Evolutionary conservation across 1,140 invertebrate genomes (phyloP).

Genomic region (Philotrypesis tridentata): DNA sequence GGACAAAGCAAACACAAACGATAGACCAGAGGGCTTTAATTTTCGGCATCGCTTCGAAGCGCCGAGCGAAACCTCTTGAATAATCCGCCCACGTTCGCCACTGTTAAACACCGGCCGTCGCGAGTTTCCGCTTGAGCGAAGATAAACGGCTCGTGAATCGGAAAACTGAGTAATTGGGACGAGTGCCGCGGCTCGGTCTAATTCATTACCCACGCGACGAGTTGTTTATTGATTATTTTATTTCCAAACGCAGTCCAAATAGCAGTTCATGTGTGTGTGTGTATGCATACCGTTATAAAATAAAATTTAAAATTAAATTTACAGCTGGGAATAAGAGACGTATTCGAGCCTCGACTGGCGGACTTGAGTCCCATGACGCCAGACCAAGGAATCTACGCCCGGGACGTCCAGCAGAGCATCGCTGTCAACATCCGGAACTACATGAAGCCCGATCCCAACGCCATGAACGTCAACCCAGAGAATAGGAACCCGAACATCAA

Average conservation of each 20-base stretch:
- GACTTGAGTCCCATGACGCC: slow-evolving; percentile 85
- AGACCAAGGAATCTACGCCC: slow-evolving; percentile 82
- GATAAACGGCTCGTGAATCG: slow-evolving; percentile 1
- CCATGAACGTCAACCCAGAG: slow-evolving; percentile 38
- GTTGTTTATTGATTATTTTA: too few relatives aligned
- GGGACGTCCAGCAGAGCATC: slow-evolving; percentile 87
- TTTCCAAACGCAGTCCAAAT: too few relatives aligned
- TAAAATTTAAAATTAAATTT: too few relatives aligned
- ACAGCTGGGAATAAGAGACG: slow-evolving; percentile 82
- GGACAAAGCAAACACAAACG: neutral
- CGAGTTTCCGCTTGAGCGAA: slow-evolving; percentile 5
- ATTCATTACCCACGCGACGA: neutral
- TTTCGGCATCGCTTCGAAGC: neutral
- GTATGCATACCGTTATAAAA: too few relatives aligned
- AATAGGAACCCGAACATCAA: neutral
- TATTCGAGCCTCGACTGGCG: slow-evolving; percentile 84
- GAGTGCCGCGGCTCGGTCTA: neutral
- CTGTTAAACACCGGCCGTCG: neutral
- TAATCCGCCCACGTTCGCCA: neutral
- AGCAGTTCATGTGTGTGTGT: too few relatives aligned
- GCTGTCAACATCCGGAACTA: slow-evolving; percentile 86
- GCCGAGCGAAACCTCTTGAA: neutral
- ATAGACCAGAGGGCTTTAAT: neutral
- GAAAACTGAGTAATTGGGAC: neutral
- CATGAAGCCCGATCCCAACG: slow-evolving; percentile 74